These are phyloP conservation scores for Nomada lathburiana DNA, from an alignment of 2,888 invertebrate genomes.

Conservation along the genomic window DNA sequence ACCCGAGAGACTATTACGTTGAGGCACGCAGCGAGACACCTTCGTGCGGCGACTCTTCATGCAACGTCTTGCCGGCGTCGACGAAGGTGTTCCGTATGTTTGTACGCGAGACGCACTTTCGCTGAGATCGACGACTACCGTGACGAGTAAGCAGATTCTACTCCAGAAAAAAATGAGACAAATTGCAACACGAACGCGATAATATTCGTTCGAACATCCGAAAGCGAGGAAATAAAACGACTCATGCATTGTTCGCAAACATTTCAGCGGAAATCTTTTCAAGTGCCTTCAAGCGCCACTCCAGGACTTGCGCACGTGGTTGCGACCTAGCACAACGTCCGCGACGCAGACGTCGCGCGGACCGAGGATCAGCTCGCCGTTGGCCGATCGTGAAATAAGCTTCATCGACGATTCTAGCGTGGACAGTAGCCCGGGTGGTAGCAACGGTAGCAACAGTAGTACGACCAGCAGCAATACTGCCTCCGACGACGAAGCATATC, in stretches of 20 bases:
- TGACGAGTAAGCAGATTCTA: constrained; percentile 83
- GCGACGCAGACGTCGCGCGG: constrained; percentile 57
- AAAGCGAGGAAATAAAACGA: neutral
- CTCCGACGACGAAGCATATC: constrained; percentile 83
- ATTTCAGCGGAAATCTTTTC: constrained; percentile 86
- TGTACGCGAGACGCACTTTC: constrained; percentile 87
- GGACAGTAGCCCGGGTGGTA: constrained; percentile 61
- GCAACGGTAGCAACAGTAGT: constrained; percentile 58
- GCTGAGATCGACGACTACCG: constrained; percentile 85
- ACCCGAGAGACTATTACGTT: constrained; percentile 85
- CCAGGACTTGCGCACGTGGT: constrained; percentile 86
- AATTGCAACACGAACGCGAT: neutral
- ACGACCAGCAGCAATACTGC: constrained; percentile 70
- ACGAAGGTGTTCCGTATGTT: constrained; percentile 87
- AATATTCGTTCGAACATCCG: neutral
- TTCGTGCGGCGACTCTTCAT: constrained; percentile 81
- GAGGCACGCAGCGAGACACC: constrained; percentile 85
- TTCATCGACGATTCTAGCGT: constrained; percentile 81
- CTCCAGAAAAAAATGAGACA: neutral
- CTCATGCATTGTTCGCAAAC: neutral
- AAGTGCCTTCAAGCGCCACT: constrained; percentile 87
- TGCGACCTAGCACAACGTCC: constrained; percentile 83
- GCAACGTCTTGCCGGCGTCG: constrained; percentile 82
- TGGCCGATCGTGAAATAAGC: constrained; percentile 78
- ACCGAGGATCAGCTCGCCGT: constrained; percentile 79